Conservation (phyloP, 1,140 invertebrate genomes). For the Neotoxoptera formosana region DNA sequence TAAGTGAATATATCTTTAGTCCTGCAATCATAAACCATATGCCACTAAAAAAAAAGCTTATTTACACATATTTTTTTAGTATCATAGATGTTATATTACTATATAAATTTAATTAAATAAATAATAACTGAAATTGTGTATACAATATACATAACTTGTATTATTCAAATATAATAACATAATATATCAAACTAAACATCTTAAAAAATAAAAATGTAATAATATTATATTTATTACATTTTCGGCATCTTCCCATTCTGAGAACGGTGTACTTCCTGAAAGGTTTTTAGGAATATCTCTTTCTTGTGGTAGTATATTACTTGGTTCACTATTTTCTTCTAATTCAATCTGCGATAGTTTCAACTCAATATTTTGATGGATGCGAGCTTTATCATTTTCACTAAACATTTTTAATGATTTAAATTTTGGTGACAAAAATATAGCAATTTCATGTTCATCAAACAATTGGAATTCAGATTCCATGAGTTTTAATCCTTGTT, state of each 20-base stretch:
- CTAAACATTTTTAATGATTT: background rate
- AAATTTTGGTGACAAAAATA: slow-evolving; percentile 7
- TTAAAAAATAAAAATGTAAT: too few species aligned
- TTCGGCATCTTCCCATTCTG: background rate
- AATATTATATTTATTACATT: background rate
- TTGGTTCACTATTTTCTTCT: background rate
- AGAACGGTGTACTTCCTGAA: background rate
- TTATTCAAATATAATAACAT: too few species aligned
- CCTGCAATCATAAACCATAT: too few species aligned
- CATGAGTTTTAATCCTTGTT: background rate
- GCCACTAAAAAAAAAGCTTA: too few species aligned
- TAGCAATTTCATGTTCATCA: slow-evolving; percentile 13
- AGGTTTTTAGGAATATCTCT: background rate
- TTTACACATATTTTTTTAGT: too few species aligned
- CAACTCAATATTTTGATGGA: background rate
- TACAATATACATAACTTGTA: too few species aligned
- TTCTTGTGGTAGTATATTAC: background rate
- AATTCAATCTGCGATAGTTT: background rate
- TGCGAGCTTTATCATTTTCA: background rate
- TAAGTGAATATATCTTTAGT: too few species aligned
- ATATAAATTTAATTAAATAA: too few species aligned
- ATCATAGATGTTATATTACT: too few species aligned
- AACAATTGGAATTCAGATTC: background rate
- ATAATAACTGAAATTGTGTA: too few species aligned
- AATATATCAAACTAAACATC: too few species aligned